phyloP scores from a whole-genome alignment of 2,113 vertebrate species.

The Lophius piscatorius region DNA sequence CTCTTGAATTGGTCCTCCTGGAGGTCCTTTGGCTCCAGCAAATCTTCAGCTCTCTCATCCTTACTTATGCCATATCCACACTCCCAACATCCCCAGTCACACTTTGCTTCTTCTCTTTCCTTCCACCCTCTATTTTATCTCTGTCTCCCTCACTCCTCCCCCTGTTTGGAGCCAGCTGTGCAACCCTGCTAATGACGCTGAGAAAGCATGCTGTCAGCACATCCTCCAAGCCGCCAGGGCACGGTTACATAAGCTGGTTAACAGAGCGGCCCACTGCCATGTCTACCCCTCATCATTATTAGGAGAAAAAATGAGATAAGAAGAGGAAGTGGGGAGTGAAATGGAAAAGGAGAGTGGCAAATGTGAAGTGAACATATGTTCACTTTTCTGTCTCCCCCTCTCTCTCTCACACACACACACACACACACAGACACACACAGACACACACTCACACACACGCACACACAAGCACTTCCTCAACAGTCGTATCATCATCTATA shows the following conservation, averaged over 20 bases:
- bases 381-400: constrained; percentile 1
- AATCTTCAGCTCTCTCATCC: constrained; percentile 7
- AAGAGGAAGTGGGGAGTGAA: constrained; percentile 10
- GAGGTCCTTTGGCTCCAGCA: constrained; percentile 7
- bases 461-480: neutral
- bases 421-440: neutral
- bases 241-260: constrained; percentile 78
- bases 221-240: constrained; percentile 67
- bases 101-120: constrained; percentile 34
- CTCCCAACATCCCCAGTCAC: constrained; percentile 39
- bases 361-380: constrained; percentile 35
- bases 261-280: constrained; percentile 70
- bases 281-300: constrained; percentile 70
- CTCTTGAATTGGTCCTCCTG: constrained; percentile 30
- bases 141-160: constrained; percentile 29
- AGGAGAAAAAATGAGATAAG: constrained; percentile 21
- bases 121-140: constrained; percentile 35
- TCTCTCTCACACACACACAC: neutral
- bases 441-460: neutral
- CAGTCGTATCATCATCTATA: constrained; percentile 5
- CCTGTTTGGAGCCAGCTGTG: constrained; percentile 69
- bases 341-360: constrained; percentile 10
- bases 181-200: constrained; percentile 74
- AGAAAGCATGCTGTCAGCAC: constrained; percentile 78
- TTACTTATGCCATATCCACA: constrained; percentile 17